phyloP scores from a whole-genome alignment of 1,140 invertebrate species.

The Dendroctonus valens region DNA sequence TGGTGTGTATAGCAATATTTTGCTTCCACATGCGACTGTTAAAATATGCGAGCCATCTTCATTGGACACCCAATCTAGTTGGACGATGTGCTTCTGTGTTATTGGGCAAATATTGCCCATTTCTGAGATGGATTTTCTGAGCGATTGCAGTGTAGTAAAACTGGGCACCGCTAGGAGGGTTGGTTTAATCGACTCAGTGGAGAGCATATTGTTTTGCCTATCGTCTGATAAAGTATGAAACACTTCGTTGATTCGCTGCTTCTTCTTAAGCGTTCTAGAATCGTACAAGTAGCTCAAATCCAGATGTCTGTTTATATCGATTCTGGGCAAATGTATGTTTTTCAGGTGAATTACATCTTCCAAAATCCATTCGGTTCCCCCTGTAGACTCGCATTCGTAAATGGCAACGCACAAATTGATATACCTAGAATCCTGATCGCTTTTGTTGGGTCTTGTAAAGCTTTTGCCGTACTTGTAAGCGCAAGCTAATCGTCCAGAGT shows the following conservation, averaged over 20 bases:
- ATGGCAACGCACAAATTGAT: slow-evolving; percentile 96
- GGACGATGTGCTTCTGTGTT: slow-evolving; percentile 85
- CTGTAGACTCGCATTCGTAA: slow-evolving; percentile 98
- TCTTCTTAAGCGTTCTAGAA: slow-evolving; percentile 75
- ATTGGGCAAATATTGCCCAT: slow-evolving; percentile 86
- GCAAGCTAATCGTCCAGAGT: slow-evolving; percentile 94
- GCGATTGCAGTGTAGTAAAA: slow-evolving; percentile 86
- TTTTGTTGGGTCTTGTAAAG: slow-evolving; percentile 75
- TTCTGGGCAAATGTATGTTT: slow-evolving; percentile 81
- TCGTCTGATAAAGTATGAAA: slow-evolving; percentile 61
- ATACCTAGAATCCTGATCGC: slow-evolving; percentile 78
- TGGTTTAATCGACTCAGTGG: slow-evolving; percentile 72
- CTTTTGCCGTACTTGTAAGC: slow-evolving; percentile 91
- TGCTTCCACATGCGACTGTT: slow-evolving; percentile 93
- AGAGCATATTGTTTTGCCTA: slow-evolving; percentile 49
- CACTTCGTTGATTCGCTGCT: slow-evolving; percentile 72
- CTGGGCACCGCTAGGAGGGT: slow-evolving; percentile 82
- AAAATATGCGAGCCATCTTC: slow-evolving; percentile 98
- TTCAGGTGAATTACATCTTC: slow-evolving; percentile 93
- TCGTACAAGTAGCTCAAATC: slow-evolving; percentile 83
- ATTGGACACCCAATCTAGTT: slow-evolving; percentile 98
- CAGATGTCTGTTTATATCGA: slow-evolving; percentile 74
- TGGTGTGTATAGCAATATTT: slow-evolving; percentile 81
- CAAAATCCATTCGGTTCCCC: slow-evolving; percentile 97
- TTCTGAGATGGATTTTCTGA: slow-evolving; percentile 85